Conservation (phyloP, 2,888 invertebrate genomes). For the Drosophila rubida region DNA sequence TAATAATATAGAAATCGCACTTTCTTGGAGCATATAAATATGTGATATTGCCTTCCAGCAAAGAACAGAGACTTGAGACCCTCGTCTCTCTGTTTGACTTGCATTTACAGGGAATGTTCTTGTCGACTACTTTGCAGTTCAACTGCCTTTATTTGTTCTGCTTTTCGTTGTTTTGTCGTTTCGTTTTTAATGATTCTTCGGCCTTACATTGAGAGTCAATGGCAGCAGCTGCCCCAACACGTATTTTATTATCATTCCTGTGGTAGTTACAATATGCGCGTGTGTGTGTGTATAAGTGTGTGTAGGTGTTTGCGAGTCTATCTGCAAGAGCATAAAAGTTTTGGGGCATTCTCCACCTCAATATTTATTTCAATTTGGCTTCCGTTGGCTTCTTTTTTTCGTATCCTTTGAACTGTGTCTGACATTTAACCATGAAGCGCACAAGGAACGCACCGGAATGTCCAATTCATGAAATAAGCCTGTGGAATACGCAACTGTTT, state of each 20-base stretch:
- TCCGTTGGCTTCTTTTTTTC: neutral
- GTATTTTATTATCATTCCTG: slow-evolving; percentile 70
- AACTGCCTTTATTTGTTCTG: neutral
- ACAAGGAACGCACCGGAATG: neutral
- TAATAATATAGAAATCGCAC: neutral
- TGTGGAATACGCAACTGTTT: slow-evolving; percentile 23
- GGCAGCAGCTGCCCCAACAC: slow-evolving; percentile 19
- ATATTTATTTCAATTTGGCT: slow-evolving; percentile 40
- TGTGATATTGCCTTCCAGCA: no score
- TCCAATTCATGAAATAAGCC: slow-evolving; percentile 22
- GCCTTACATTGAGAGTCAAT: slow-evolving; percentile 7
- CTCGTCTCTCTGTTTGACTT: no score
- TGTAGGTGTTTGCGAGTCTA: slow-evolving; percentile 7
- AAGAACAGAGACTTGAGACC: no score
- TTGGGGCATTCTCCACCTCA: slow-evolving; percentile 29
- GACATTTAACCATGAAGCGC: slow-evolving; percentile 31
- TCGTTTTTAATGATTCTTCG: slow-evolving; percentile 45
- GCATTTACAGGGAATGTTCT: neutral
- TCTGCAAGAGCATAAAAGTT: slow-evolving; percentile 31
- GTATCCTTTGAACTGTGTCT: slow-evolving; percentile 18
- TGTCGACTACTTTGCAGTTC: neutral
- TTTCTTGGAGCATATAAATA: no score
- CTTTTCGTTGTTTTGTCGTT: slow-evolving; percentile 8
- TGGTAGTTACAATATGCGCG: slow-evolving; percentile 35
- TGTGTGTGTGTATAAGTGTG: slow-evolving; percentile 4